These are phyloP conservation scores for Troides oblongomaculatus DNA, from an alignment of 2,888 invertebrate genomes.

Conservation along the genomic window DNA sequence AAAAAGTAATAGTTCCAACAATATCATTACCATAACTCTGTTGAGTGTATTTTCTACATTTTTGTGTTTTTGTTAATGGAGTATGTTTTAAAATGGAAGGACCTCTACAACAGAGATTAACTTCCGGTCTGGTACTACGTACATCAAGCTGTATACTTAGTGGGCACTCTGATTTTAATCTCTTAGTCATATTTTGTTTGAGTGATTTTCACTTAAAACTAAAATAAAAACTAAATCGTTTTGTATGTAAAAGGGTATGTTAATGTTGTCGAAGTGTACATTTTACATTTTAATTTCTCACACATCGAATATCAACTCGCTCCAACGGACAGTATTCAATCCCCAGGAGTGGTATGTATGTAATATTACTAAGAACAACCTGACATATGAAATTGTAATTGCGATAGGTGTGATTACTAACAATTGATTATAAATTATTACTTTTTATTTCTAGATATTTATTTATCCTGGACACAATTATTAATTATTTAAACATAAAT, in stretches of 20 bases:
- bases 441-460: not conserved
- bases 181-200: not conserved
- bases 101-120: too few relatives aligned
- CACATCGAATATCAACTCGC: not conserved
- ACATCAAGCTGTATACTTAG: not conserved
- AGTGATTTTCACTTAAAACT: not conserved
- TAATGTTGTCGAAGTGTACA: not conserved
- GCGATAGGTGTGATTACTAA: not conserved
- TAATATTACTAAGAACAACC: conserved; percentile 5
- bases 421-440: not conserved
- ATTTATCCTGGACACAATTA: not conserved
- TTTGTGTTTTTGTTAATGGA: too few relatives aligned
- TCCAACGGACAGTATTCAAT: conserved; percentile 9
- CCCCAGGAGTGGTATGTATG: conserved; percentile 1
- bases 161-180: not conserved
- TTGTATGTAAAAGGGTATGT: not conserved
- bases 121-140: not conserved
- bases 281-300: not conserved
- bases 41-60: too few relatives aligned
- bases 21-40: too few relatives aligned
- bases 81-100: too few relatives aligned
- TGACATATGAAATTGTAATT: not conserved
- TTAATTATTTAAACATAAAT: too few relatives aligned
- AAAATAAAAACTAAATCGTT: not conserved
- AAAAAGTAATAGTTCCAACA: too few relatives aligned